phyloP scores from a whole-genome alignment of 1,140 invertebrate species.

The Harpegnathos saltator region DNA sequence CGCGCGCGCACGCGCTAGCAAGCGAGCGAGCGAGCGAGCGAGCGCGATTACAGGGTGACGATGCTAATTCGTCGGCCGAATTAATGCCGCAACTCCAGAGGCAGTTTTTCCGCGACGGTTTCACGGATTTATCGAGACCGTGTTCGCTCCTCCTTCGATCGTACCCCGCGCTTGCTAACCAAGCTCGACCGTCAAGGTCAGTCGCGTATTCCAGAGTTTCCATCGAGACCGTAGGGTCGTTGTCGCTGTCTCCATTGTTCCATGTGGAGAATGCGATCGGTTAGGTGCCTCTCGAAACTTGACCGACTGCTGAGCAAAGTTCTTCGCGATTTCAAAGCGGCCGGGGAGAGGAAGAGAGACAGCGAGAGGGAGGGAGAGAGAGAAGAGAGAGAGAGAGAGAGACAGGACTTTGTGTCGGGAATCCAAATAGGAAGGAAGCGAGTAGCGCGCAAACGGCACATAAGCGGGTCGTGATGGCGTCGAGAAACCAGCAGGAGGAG shows the following conservation, averaged over 20 bases:
- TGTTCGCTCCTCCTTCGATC: slow-evolving; percentile 35
- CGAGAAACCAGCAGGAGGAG: slow-evolving; percentile 47
- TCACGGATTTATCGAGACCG: neutral
- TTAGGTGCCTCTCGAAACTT: slow-evolving; percentile 55
- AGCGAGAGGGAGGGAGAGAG: neutral
- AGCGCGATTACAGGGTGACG: slow-evolving; percentile 66
- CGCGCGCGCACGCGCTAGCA: slow-evolving; percentile 74
- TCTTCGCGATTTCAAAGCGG: slow-evolving; percentile 41
- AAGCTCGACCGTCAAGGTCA: slow-evolving; percentile 53
- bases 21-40: no score
- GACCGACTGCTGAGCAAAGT: slow-evolving; percentile 63
- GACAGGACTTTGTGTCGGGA: slow-evolving; percentile 14
- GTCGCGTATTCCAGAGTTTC: slow-evolving; percentile 38
- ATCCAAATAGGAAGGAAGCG: slow-evolving; percentile 48
- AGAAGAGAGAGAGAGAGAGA: slow-evolving; percentile 2
- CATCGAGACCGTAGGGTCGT: neutral
- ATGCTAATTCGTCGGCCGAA: slow-evolving; percentile 51
- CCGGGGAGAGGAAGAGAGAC: neutral
- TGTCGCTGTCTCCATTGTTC: slow-evolving; percentile 61
- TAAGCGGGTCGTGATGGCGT: slow-evolving; percentile 73
- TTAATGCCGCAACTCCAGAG: slow-evolving; percentile 40
- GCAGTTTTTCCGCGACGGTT: slow-evolving; percentile 39
- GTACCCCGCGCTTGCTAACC: neutral
- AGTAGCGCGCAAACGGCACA: slow-evolving; percentile 61
- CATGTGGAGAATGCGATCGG: slow-evolving; percentile 57